phyloP scores from a whole-genome alignment of 2,113 vertebrate genomes.

The Thamnophis sirtalis region DNA sequence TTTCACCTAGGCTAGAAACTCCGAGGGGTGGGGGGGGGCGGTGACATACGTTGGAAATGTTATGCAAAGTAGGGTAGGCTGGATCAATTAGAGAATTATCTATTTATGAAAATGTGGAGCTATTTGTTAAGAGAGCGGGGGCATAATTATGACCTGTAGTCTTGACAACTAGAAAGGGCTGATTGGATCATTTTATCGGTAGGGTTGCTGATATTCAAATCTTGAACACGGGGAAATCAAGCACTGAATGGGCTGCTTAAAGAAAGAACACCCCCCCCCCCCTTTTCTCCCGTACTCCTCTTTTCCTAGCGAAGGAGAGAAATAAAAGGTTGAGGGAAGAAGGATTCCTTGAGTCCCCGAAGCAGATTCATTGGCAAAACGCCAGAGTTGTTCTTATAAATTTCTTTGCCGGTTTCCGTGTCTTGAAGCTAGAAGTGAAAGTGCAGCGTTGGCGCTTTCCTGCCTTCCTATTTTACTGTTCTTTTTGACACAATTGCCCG shows the following conservation, averaged over 20 bases:
- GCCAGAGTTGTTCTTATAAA: constrained; percentile 76
- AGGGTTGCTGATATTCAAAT: constrained; percentile 71
- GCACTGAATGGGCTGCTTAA: constrained; percentile 58
- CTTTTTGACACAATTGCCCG: constrained; percentile 97
- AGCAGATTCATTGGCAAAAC: constrained; percentile 74
- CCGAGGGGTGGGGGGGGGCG: constrained; percentile 20
- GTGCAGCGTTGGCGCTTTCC: constrained; percentile 64
- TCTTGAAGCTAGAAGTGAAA: constrained; percentile 79
- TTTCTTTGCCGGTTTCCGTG: constrained; percentile 73
- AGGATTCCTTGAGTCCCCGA: constrained; percentile 57
- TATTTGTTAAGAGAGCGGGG: constrained; percentile 72
- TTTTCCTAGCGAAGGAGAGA: constrained; percentile 38
- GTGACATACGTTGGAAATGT: constrained; percentile 66
- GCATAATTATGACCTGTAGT: constrained; percentile 79
- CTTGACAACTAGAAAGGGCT: constrained; percentile 77
- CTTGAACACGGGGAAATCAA: constrained; percentile 51
- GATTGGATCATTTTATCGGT: constrained; percentile 77
- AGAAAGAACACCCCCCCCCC: constrained; percentile 11
- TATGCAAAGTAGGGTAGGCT: constrained; percentile 70
- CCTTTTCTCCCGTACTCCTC: not conserved
- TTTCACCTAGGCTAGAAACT: constrained; percentile 11
- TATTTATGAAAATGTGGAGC: constrained; percentile 77
- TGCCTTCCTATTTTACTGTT: constrained; percentile 91
- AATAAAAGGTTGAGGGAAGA: constrained; percentile 44
- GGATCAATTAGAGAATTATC: constrained; percentile 80